Evolutionary conservation across 2,797 vertebrate genomes (phyloP).

Genomic region (Peromyscus nudipes): DNA sequence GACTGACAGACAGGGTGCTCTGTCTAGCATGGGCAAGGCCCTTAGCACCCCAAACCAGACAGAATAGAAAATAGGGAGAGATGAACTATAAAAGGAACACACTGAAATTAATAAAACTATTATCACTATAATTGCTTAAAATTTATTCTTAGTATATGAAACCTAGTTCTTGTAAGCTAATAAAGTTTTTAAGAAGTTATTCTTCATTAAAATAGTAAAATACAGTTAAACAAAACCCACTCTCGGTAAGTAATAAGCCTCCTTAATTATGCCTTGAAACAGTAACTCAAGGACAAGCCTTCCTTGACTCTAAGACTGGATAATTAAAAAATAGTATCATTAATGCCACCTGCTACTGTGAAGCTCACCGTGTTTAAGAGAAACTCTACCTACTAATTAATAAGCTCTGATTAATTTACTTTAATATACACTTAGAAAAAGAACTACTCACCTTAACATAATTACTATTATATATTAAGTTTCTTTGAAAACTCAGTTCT

Average conservation of each 20-base stretch:
- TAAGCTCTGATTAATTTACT: conserved; percentile 35
- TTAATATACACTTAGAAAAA: conserved; percentile 60
- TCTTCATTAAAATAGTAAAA: conserved; percentile 39
- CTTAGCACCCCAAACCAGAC: background rate
- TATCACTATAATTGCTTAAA: conserved; percentile 10
- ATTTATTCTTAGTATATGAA: background rate
- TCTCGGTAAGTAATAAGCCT: conserved; percentile 19
- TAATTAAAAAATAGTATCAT: conserved; percentile 30
- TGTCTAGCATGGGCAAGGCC: background rate
- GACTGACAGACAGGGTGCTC: background rate
- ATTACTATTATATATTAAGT: conserved; percentile 42
- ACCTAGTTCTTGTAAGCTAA: background rate
- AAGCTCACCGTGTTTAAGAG: conserved; percentile 53
- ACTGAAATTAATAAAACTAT: background rate
- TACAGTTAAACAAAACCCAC: conserved; percentile 51
- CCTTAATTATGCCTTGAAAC: conserved; percentile 24
- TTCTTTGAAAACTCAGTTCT: conserved; percentile 69
- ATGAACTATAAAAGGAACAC: background rate
- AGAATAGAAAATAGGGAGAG: background rate
- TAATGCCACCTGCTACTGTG: conserved; percentile 21
- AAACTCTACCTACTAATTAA: conserved; percentile 45
- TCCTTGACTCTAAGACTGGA: conserved; percentile 20
- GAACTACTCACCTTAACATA: conserved; percentile 60
- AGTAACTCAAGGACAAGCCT: conserved; percentile 22
- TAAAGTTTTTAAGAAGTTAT: background rate